Base-by-base conservation (phyloP, 2,888 invertebrate genomes). In the Uloborus plumipes region DNA sequence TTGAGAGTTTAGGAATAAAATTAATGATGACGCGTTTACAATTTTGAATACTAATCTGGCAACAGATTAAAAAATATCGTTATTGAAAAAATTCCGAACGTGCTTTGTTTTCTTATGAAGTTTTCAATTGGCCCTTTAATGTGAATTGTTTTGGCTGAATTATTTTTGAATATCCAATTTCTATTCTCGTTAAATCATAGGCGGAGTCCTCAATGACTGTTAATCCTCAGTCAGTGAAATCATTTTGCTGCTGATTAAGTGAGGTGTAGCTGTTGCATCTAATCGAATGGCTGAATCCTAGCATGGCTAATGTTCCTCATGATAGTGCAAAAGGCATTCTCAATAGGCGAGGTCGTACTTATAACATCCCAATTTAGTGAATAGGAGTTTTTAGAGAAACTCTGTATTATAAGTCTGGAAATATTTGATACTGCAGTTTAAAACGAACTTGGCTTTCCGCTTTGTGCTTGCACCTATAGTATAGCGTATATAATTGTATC, bases 21-120 rank as follows among this genome's bases (percentile, higher is more conserved):
- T 39, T 39, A 39, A 39, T 39, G 39, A 39, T 39, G 39, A 39
- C 39, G 39, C 39, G 39, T 39, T 39, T 39, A 11, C 39, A 39
- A 39, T 39, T 39, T 11, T 39, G 39, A 39, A 39, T 39, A 39
- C 39, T 39, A 39, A 39, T 39, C 39, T 47, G 47, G 64, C 64
- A 64, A n/a, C 64, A 62, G 16, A 2, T 22, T 64, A n/a, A 13
- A 39, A 47, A 64, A 64, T 64, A 64, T 64, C 64, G 47, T 64
- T 47, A 47, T 39, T 62, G 26, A 64, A 64, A 64, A 64, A 64
- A 64, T 64, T 64, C 64, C 65, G 80, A 80, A 80, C 80, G 80
- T 80, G 80, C 80, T 74, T 80, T 80, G 80, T 80, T 74, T 80
- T 80, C 74, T 58, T 69, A 80, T 74, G 74, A 74, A 64, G 51